These are phyloP conservation scores for Aulostomus chinensis DNA, from an alignment of 2,797 vertebrate species.

Conservation along the genomic window DNA sequence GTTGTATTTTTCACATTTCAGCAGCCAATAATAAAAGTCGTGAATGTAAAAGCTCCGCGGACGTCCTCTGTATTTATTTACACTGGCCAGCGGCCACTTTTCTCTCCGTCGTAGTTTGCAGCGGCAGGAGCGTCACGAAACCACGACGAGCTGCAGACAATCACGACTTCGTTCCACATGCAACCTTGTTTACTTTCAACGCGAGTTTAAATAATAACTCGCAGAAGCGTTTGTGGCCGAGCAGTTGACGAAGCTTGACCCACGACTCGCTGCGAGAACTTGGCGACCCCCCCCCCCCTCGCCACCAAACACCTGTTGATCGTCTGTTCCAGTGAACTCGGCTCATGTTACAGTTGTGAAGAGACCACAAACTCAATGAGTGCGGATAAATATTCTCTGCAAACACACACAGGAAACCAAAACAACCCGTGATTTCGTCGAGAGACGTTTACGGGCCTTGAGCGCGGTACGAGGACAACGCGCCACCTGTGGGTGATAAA, in stretches of 20 bases:
- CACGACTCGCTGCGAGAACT: background rate
- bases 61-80: no score
- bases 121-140: no score
- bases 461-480: slow-evolving; percentile 39
- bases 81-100: no score
- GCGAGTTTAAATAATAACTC: no score
- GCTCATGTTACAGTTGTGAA: slow-evolving; percentile 8
- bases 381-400: background rate
- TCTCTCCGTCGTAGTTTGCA: no score
- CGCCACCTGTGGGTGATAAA: slow-evolving; percentile 70
- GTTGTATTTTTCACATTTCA: no score
- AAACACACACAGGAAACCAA: background rate
- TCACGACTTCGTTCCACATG: no score
- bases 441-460: slow-evolving; percentile 19
- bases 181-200: no score
- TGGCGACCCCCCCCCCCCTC: background rate
- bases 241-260: background rate
- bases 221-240: no score
- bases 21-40: no score
- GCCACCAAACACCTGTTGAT: slow-evolving; percentile 73
- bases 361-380: background rate
- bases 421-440: background rate
- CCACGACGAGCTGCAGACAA: no score
- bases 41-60: no score
- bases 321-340: slow-evolving; percentile 30